A percentile compares a stretch with the other conserved stretches of the same genome.
Evolutionary conservation across 2,797 vertebrate species (phyloP).

Genomic region (Rhynchonycteris naso): DNA sequence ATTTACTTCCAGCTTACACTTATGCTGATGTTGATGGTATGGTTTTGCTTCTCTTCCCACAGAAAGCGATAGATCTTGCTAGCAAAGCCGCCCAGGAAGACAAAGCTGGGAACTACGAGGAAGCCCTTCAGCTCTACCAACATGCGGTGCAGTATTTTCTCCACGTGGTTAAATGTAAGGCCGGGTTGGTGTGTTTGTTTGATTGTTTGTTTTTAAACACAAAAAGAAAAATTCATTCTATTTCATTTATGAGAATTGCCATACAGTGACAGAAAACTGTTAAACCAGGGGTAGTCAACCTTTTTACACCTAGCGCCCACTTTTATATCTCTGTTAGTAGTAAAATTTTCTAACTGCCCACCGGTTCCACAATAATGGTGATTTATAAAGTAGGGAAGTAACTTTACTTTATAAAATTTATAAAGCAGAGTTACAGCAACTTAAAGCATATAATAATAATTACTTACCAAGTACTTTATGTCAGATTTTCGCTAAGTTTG

Average conservation of each 20-base stretch:
- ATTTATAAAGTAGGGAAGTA: too few species aligned
- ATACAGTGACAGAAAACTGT: conserved; percentile 1
- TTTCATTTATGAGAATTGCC: neutral
- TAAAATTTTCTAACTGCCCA: too few species aligned
- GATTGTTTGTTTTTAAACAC: conserved; percentile 16
- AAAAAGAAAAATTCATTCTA: neutral
- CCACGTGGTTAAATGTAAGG: conserved; percentile 97
- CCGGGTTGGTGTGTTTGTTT: neutral
- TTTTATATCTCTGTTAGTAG: too few species aligned
- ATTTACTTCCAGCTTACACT: neutral
- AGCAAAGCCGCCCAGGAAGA: conserved; percentile 95
- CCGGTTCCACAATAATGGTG: too few species aligned
- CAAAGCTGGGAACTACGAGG: conserved; percentile 94
- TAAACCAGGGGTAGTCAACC: too few species aligned
- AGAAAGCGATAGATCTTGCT: conserved; percentile 98
- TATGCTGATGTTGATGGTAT: conserved; percentile 39
- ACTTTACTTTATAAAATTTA: too few species aligned
- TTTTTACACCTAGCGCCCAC: too few species aligned
- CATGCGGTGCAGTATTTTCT: conserved; percentile 96
- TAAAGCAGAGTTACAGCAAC: too few species aligned
- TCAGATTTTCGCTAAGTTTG: too few species aligned
- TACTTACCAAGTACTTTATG: too few species aligned
- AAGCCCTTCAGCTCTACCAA: conserved; percentile 94
- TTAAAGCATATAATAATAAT: too few species aligned
- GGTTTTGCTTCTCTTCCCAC: conserved; percentile 75